Evolutionary conservation across 2,797 vertebrate species (phyloP), one percentile per base, ranked within the genome.

Genomic region (Leucoraja ocellata): DNA sequence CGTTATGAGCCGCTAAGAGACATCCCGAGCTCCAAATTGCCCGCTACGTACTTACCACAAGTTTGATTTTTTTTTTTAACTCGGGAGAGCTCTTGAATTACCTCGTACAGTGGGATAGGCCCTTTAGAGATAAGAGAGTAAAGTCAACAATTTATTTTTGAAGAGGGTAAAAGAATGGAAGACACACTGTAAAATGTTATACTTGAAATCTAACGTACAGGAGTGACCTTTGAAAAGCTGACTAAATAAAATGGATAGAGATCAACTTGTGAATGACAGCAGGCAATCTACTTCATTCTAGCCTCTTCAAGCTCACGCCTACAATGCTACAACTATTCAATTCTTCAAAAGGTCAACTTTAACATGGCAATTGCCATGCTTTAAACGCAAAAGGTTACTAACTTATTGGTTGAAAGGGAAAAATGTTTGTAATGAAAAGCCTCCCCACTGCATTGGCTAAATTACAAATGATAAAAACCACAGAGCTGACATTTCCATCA

Each of bases 381-480:
- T 91, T 91, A 91, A 74, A 74, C 18, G 36, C 54, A 91, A 73
- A 91, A 74, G 86, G 90, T 92, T 25, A 92, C 39, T 23, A 76
- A 58, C 39, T 71, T 76, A 23, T 73, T 73, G 90, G 76, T 71
- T 92, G 90, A 25, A 11, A 58, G 25, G 39, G 71, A 92, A 74
- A 91, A 92, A 25, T 25, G 65, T 10, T 18, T 11, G 68, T 25
- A 13, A 9, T 91, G 68, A 73, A 39, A 92, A 92, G 5, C 39
- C 39, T 74, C 90, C 74, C 32, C 90, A 28, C 11, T 73, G 32
- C 68, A 92, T 54, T 54, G 23, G 71, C 39, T 74, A 92, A 74
- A 92, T 92, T 91, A 91, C 63, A 91, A 91, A 91, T 91, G 90
- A 74, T 10, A 23, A 92, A n/a, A 11, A 92, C 90, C 23, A 92